These are phyloP conservation scores for Iguana delicatissima DNA, from an alignment of 2,797 vertebrate species.

Conservation along the genomic window DNA sequence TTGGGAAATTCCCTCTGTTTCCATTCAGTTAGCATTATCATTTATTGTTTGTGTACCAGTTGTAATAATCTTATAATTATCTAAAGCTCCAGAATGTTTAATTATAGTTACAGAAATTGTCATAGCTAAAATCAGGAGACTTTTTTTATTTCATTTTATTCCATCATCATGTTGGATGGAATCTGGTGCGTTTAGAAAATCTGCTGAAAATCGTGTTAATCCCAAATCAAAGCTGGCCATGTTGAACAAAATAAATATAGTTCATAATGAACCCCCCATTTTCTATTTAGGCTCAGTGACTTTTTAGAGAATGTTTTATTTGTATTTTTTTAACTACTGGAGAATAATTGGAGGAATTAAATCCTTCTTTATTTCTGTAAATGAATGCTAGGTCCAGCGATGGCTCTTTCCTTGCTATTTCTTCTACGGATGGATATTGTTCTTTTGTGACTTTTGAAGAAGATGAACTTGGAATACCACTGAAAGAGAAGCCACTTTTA, in stretches of 20 bases:
- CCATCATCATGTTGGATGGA: neutral
- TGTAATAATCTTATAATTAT: neutral
- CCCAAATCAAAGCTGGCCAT: neutral
- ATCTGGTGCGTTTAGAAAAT: neutral
- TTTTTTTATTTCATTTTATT: neutral
- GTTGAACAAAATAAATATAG: constrained; percentile 2
- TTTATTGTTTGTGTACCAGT: neutral
- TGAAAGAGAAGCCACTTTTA: constrained; percentile 90
- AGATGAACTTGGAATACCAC: constrained; percentile 88
- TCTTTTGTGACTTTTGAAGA: constrained; percentile 94
- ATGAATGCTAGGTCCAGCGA: constrained; percentile 88
- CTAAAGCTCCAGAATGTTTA: neutral
- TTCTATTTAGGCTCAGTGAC: neutral
- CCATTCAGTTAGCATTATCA: neutral
- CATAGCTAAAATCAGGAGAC: neutral
- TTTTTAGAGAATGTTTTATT: neutral
- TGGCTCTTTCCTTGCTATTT: constrained; percentile 93
- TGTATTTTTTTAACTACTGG: neutral
- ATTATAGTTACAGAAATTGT: neutral
- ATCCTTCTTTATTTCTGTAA: constrained; percentile 31
- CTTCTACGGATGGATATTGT: constrained; percentile 98
- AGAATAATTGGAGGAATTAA: constrained; percentile 11
- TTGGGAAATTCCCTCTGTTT: neutral
- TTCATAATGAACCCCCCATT: neutral
- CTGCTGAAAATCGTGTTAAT: neutral